Percentiles rank a stretch among this genome's conserved stretches.
These are phyloP conservation scores for Atlantisia rogersi DNA, from an alignment of 2,113 vertebrate genomes.

Conservation along the genomic window DNA sequence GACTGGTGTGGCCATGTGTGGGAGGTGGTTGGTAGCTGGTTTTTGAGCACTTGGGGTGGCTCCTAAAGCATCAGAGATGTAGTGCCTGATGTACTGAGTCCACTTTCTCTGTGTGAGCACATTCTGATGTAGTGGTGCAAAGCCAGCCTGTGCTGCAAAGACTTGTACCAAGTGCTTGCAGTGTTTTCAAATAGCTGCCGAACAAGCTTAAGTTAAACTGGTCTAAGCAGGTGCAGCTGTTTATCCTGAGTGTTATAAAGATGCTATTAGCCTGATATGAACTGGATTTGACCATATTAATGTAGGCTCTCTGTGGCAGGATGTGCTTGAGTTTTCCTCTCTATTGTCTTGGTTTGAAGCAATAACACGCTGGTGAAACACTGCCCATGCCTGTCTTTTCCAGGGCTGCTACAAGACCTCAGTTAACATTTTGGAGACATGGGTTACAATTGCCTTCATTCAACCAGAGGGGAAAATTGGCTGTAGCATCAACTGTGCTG, in stretches of 20 bases:
- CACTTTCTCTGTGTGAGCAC: accelerated
- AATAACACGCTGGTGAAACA: background rate
- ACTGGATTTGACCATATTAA: accelerated
- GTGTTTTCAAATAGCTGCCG: background rate
- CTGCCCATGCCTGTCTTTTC: background rate
- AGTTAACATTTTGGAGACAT: background rate
- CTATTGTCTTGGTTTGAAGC: background rate
- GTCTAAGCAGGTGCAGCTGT: background rate
- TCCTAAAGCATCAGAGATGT: background rate
- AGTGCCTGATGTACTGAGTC: accelerated
- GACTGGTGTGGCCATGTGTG: background rate
- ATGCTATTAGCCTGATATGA: background rate
- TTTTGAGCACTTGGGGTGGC: background rate
- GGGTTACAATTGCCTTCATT: background rate
- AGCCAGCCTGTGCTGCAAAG: background rate
- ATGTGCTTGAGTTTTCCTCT: background rate
- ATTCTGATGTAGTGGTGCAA: background rate
- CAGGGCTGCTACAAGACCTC: background rate
- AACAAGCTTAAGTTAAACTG: background rate
- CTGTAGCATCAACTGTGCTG: accelerated
- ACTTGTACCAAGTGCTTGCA: accelerated
- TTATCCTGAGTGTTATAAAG: background rate
- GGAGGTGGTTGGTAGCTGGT: background rate
- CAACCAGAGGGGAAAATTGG: background rate
- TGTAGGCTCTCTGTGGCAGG: background rate